Evolutionary conservation across 2,888 invertebrate species (phyloP).

Genomic region (Mimas tiliae): DNA sequence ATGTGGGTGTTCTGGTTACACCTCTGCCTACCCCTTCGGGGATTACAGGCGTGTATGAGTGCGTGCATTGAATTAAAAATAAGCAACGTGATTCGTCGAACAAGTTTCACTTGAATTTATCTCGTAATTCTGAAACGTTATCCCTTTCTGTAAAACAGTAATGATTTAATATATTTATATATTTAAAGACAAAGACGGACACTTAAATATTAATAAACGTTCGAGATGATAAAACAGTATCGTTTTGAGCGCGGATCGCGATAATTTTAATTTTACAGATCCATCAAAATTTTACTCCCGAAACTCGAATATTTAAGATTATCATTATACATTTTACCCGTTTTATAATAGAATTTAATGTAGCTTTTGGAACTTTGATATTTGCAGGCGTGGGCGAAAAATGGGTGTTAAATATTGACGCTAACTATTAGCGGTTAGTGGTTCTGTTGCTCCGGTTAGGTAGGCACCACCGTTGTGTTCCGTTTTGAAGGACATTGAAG

Average conservation of each 20-base stretch:
- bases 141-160: background rate
- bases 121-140: background rate
- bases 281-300: slow-evolving; percentile 23
- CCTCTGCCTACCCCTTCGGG: too few species aligned
- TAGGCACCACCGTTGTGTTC: too few species aligned
- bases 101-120: background rate
- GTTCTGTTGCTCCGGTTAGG: background rate
- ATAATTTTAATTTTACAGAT: slow-evolving; percentile 23
- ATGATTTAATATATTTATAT: slow-evolving; percentile 13
- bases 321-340: background rate
- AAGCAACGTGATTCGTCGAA: background rate
- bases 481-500: too few species aligned
- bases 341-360: background rate
- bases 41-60: too few species aligned
- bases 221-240: slow-evolving; percentile 10
- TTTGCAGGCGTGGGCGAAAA: background rate
- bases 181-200: slow-evolving; percentile 6
- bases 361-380: background rate
- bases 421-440: background rate
- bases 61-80: background rate
- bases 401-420: background rate
- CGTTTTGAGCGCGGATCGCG: slow-evolving; percentile 9
- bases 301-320: slow-evolving; percentile 1
- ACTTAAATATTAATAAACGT: slow-evolving; percentile 19
- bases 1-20: too few species aligned